A percentile compares a stretch with the other conserved stretches of the same genome.
Conservation (phyloP, 2,888 invertebrate species). For the Pseudococcus jackbeardsleyi region DNA sequence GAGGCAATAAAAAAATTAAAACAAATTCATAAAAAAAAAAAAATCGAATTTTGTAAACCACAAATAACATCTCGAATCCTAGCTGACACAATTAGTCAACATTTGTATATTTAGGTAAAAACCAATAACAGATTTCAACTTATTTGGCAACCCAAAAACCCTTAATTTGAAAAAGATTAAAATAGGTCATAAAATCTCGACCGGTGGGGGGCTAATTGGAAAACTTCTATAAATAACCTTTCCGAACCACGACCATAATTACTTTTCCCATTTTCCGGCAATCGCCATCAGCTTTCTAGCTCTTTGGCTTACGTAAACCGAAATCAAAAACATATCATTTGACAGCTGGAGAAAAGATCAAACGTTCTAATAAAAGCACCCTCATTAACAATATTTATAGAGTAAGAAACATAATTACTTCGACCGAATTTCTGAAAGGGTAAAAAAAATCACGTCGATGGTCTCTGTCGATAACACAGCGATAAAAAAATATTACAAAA, state of each 20-base stretch:
- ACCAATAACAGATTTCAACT: no score
- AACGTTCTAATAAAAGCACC: background rate
- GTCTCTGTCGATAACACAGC: background rate
- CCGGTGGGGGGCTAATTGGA: background rate
- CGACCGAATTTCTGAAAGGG: background rate
- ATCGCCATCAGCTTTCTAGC: background rate
- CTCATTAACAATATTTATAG: background rate
- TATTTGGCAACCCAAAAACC: no score
- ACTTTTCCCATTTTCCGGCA: background rate
- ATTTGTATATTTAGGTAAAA: no score
- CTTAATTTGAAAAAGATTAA: no score
- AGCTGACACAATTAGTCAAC: no score
- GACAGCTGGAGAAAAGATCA: background rate
- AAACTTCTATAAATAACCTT: background rate
- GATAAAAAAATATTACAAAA: background rate
- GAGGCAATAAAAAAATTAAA: background rate
- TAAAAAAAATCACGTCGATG: background rate
- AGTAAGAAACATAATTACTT: background rate
- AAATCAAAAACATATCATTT: background rate
- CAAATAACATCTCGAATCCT: no score
- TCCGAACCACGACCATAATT: background rate
- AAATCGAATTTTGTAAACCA: background rate
- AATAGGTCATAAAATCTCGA: no score
- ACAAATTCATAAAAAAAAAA: background rate
- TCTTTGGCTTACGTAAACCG: background rate